Percentiles rank a stretch among this genome's conserved stretches.
Evolutionary conservation across 2,113 vertebrate species (phyloP).

Genomic region (Canis aureus): DNA sequence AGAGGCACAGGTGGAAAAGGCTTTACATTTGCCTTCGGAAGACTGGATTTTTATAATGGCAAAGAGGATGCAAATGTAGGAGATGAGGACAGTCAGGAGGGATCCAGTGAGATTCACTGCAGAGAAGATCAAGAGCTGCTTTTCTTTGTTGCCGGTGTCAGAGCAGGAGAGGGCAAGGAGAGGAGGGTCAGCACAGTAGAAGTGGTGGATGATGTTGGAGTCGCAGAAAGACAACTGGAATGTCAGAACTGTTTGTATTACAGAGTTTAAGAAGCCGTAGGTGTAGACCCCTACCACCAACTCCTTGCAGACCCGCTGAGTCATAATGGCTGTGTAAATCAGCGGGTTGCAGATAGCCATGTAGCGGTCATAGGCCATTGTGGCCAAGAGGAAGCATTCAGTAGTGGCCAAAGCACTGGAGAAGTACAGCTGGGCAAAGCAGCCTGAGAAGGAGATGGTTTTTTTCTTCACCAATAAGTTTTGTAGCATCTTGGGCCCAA

Average conservation of each 20-base stretch:
- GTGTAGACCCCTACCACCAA: slow-evolving; percentile 74
- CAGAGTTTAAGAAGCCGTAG: slow-evolving; percentile 77
- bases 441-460: slow-evolving; percentile 78
- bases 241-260: slow-evolving; percentile 77
- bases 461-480: slow-evolving; percentile 77
- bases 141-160: slow-evolving; percentile 72
- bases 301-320: slow-evolving; percentile 72
- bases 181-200: slow-evolving; percentile 81
- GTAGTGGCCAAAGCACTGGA: slow-evolving; percentile 78
- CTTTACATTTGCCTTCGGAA: slow-evolving; percentile 75
- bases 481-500: slow-evolving; percentile 80
- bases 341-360: slow-evolving; percentile 82
- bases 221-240: slow-evolving; percentile 80
- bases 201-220: slow-evolving; percentile 77
- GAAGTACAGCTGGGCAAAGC: slow-evolving; percentile 81
- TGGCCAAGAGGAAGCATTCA: slow-evolving; percentile 78
- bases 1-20: slow-evolving; percentile 79
- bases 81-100: slow-evolving; percentile 72
- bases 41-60: slow-evolving; percentile 76
- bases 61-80: slow-evolving; percentile 76
- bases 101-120: slow-evolving; percentile 74
- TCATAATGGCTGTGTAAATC: slow-evolving; percentile 80
- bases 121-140: slow-evolving; percentile 77
- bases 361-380: slow-evolving; percentile 83
- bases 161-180: slow-evolving; percentile 80